These are phyloP conservation scores for Apocheima hispidaria DNA, from an alignment of 2,888 invertebrate species.

Conservation along the genomic window DNA sequence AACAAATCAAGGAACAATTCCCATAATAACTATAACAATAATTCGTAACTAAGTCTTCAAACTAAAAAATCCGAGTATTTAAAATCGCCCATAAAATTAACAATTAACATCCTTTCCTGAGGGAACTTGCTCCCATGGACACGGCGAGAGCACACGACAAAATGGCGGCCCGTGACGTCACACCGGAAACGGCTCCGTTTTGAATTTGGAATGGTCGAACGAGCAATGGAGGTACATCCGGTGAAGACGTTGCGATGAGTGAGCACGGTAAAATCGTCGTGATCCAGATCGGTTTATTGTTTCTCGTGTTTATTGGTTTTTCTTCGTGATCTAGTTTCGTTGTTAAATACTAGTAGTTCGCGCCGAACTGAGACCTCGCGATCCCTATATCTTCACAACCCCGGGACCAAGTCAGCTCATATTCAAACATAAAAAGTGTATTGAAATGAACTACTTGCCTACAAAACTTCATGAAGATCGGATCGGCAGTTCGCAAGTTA, in stretches of 20 bases:
- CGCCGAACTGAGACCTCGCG: too few relatives aligned
- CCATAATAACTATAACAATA: conserved; percentile 12
- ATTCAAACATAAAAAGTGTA: too few relatives aligned
- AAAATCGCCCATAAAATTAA: conserved; percentile 51
- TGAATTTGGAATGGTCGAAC: conserved; percentile 86
- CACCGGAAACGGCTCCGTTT: conserved; percentile 85
- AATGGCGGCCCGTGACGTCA: conserved; percentile 80
- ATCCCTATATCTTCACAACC: too few relatives aligned
- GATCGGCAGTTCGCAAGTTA: too few relatives aligned
- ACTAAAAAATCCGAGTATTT: conserved; percentile 38
- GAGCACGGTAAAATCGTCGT: conserved; percentile 56
- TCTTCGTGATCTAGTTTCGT: conserved; percentile 7
- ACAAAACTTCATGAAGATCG: too few relatives aligned
- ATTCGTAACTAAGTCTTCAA: conserved; percentile 16
- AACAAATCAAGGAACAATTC: not conserved
- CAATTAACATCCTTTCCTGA: conserved; percentile 69
- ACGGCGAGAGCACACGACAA: conserved; percentile 73
- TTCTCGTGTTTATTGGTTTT: conserved; percentile 39
- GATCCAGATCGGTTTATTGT: conserved; percentile 45
- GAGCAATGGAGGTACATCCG: conserved; percentile 85
- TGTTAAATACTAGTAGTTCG: too few relatives aligned
- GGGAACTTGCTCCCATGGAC: conserved; percentile 77
- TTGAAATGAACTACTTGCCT: too few relatives aligned
- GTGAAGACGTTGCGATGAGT: conserved; percentile 84
- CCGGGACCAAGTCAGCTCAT: too few relatives aligned